A percentile compares a stretch with the other conserved stretches of the same genome.
Conservation (phyloP, 2,113 vertebrate genomes). For the human region DNA sequence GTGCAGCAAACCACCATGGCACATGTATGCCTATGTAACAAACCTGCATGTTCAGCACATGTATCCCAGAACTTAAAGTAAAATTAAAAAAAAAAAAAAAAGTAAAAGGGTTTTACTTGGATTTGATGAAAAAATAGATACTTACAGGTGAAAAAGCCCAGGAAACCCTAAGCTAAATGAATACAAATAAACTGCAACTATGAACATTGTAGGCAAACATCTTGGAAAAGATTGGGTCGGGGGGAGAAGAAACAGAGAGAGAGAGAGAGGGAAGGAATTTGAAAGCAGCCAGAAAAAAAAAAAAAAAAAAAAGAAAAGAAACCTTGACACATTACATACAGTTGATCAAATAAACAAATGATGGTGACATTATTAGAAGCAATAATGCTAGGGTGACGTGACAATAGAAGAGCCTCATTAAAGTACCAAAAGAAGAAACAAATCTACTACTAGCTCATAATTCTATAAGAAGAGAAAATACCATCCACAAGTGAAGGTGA, state of each 20-base stretch:
- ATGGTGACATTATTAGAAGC: not conserved
- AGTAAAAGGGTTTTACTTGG: not conserved
- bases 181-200: not conserved
- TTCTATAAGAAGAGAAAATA: not conserved
- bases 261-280: not conserved
- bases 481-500: not conserved
- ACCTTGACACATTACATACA: not conserved
- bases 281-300: not conserved
- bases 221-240: not conserved
- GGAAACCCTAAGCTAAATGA: not conserved
- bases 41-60: no score
- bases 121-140: not conserved
- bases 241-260: not conserved
- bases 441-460: not conserved
- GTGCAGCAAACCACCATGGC: no score
- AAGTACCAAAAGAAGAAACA: not conserved
- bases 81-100: no score
- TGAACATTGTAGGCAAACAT: not conserved
- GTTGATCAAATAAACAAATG: not conserved
- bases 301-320: no score
- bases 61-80: no score
- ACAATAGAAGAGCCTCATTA: not conserved
- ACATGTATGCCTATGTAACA: no score
- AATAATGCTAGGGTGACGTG: not conserved
- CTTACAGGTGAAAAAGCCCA: not conserved